These are phyloP conservation scores for Itoplectis maculator DNA, from an alignment of 2,888 invertebrate species.

Conservation along the genomic window DNA sequence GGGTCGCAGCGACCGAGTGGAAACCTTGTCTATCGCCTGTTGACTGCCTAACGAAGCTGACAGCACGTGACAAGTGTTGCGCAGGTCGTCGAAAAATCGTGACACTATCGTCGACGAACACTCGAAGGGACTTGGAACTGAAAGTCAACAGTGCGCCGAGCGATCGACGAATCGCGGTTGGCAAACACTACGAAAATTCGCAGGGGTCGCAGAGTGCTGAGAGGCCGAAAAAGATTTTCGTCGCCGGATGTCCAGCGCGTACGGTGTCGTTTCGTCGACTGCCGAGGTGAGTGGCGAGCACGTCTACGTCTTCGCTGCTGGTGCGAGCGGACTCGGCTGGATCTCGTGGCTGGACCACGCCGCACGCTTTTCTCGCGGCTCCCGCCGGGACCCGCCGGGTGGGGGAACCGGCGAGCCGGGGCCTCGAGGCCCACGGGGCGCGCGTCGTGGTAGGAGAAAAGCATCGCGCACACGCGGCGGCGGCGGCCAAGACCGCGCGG, in stretches of 20 bases:
- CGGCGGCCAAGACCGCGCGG: slow-evolving; percentile 39
- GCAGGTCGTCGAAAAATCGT: no score
- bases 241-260: slow-evolving; percentile 73
- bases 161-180: no score
- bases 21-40: no score
- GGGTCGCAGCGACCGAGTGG: no score
- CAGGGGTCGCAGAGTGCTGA: no score
- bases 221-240: no score
- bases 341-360: slow-evolving; percentile 84
- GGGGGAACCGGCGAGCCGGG: slow-evolving; percentile 52
- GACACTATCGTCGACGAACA: no score
- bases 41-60: no score
- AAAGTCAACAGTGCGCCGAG: no score
- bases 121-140: no score
- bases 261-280: slow-evolving; percentile 82
- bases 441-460: slow-evolving; percentile 77
- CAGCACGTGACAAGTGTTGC: no score
- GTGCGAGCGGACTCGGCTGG: slow-evolving; percentile 71
- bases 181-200: no score
- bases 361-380: slow-evolving; percentile 80
- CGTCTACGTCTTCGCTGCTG: slow-evolving; percentile 72
- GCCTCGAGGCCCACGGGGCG: slow-evolving; percentile 60
- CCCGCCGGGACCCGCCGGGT: slow-evolving; percentile 70
- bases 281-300: slow-evolving; percentile 71
- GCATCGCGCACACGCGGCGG: slow-evolving; percentile 36